A percentile compares a stretch with the other conserved stretches of the same genome.
phyloP scores from a whole-genome alignment of 2,113 vertebrate genomes.

The Corythornis cristatus region DNA sequence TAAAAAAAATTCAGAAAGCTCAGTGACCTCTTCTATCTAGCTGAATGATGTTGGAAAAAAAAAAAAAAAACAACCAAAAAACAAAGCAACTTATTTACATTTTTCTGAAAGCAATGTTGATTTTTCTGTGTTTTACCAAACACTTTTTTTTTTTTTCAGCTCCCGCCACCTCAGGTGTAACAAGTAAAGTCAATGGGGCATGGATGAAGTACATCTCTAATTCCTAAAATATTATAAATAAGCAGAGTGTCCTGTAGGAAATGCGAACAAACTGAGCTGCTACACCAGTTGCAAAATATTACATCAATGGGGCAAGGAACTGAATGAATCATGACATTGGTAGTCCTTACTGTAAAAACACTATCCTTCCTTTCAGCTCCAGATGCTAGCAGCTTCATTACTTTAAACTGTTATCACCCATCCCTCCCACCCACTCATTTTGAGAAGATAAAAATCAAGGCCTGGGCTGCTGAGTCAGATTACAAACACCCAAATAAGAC shows the following conservation, averaged over 20 bases:
- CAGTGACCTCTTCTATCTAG: neutral
- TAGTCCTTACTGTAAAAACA: neutral
- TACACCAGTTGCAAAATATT: neutral
- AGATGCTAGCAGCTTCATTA: neutral
- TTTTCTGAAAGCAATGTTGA: neutral
- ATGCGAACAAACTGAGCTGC: rapidly evolving
- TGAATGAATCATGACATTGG: neutral
- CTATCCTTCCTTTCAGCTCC: neutral
- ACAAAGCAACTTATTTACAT: neutral
- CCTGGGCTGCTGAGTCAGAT: constrained; percentile 36
- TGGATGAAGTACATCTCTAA: neutral
- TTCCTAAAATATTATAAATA: neutral
- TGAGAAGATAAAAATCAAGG: constrained; percentile 31
- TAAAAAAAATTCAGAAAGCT: neutral
- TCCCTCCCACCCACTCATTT: neutral
- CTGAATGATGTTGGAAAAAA: neutral
- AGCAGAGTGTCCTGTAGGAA: neutral
- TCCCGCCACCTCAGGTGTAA: neutral
- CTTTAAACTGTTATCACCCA: constrained; percentile 32
- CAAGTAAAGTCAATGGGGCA: neutral
- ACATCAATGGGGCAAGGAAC: neutral
- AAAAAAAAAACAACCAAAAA: too few relatives aligned
- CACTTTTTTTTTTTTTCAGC: neutral
- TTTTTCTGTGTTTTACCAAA: neutral
- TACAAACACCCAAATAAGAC: constrained; percentile 18